A percentile compares a stretch with the other conserved stretches of the same genome.
These are phyloP conservation scores for Tinamus guttatus DNA, from an alignment of 2,113 vertebrate genomes.

Conservation along the genomic window DNA sequence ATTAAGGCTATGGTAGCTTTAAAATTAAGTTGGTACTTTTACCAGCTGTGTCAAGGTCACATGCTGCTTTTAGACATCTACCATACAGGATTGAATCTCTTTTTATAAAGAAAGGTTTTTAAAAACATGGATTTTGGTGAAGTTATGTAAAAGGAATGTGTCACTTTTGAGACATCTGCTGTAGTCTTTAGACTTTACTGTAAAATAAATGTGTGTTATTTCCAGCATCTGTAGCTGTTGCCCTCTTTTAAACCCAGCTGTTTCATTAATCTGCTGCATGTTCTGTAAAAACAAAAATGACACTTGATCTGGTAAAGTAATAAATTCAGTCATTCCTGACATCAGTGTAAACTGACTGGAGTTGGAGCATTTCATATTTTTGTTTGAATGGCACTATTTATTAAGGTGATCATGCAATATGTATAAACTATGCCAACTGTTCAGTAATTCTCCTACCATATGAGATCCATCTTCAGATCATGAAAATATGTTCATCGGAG, in stretches of 20 bases:
- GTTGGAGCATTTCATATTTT: not conserved
- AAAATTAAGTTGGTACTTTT: not conserved
- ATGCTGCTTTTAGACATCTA: not conserved
- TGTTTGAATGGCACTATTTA: not conserved
- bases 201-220: not conserved
- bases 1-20: not conserved
- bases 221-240: not conserved
- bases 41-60: not conserved
- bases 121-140: not conserved
- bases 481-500: not conserved
- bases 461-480: not conserved
- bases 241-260: not conserved
- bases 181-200: not conserved
- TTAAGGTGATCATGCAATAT: rapidly evolving
- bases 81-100: not conserved
- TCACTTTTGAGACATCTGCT: not conserved
- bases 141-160: not conserved
- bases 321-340: not conserved
- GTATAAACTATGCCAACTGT: not conserved
- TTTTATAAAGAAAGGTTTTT: not conserved
- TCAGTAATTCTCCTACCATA: not conserved
- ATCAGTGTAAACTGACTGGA: not conserved
- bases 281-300: not conserved
- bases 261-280: not conserved
- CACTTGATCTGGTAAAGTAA: not conserved